Evolutionary conservation across 1,140 invertebrate genomes (phyloP), one percentile per base, ranked within the genome.

Genomic region (Cephus cinctus): DNA sequence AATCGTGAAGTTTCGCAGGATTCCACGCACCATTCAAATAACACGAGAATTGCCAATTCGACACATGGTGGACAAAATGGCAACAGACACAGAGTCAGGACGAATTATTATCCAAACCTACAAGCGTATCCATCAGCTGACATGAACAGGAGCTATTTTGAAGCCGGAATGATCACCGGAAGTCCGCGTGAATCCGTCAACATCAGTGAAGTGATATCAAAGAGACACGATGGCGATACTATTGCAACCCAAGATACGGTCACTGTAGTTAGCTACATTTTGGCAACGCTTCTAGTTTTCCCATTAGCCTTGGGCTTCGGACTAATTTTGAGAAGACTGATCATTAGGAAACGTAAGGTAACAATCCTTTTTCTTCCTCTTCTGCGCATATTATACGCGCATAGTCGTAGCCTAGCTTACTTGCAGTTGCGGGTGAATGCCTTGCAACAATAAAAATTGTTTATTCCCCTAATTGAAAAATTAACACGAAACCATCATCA

Each of bases 281-380:
- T 77, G 35, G 74, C 73, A 9, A 75, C 72, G 20, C 63, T 76
- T 45, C 65, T 76, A 46, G 71, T 76, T 20, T 76, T 76, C 58
- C 74, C 74, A 36, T 75, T 76, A 45, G 74, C 72, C 50, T 68
- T 76, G 59, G 72, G 74, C 54, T 66, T 76, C 56, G 74, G 65
- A 42, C 69, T 76, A 50, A 76, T 76, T 46, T 65, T 76, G 43
- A 73, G 73, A 75, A 75, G 74, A 75, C 71, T 76, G 71, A 75
- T 76, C 60, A 65, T 76, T 69, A 76, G 67, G 54, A 76, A 76
- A 73, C 73, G 74, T 66, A 76, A 76, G 73, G 74, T 76, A 56
- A 71, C 60, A 51, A 42, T 36, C 15, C n/a, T n/a, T 8, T n/a
- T 27, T 27, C 25, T 27, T 27, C n/a, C 25, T 27, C 25, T 27